Evolutionary conservation across 2,113 vertebrate genomes (phyloP), one percentile per base, ranked within the genome.

Genomic region (Acinonyx jubatus): DNA sequence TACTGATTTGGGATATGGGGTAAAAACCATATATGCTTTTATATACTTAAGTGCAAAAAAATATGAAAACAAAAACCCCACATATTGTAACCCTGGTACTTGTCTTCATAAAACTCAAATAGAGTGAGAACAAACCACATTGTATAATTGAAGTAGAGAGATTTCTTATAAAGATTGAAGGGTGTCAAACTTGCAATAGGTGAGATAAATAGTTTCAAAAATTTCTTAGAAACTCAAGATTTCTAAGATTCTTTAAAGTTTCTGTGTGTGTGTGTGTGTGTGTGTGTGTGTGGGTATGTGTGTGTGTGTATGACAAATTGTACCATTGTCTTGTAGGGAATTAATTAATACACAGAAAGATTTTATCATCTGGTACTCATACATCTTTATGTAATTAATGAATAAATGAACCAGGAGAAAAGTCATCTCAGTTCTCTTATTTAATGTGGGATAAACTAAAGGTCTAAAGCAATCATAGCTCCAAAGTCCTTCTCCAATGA

Each of bases 61-160:
- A 76, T 36, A 66, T 19, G 33, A 89, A 85, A 57, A 93, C 23
- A 14, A 89, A 63, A 76, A 85, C 0, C 7, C 15, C 6, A 9
- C 12, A 29, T 1, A 88, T 52, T 63, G 29, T 45, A 65, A 83
- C 38, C 55, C 23, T 31, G n/a, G 41, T 45, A 79, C 21, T 5
- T 38, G 9, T 80, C 13, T 88, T 69, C 10, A 50, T 78, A 21
- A 74, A 63, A 61, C 25, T 66, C 52, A 96, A 74, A 82, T 50
- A 27, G 6, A 18, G 38, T 73, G 55, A 84, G 41, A 96, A n/a
- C 3, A 98, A 98, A 98, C 96, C 87, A 96, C 45, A 91, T 50
- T 94, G 14, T 41, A 1, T 73, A 73, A 83, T 21, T 69, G 33
- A 82, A 79, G n/a, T 65, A 85, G 16, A 61, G 83, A 79, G 7